Base-by-base conservation (phyloP, 1,140 invertebrate species). In the Ceratina calcarata region DNA sequence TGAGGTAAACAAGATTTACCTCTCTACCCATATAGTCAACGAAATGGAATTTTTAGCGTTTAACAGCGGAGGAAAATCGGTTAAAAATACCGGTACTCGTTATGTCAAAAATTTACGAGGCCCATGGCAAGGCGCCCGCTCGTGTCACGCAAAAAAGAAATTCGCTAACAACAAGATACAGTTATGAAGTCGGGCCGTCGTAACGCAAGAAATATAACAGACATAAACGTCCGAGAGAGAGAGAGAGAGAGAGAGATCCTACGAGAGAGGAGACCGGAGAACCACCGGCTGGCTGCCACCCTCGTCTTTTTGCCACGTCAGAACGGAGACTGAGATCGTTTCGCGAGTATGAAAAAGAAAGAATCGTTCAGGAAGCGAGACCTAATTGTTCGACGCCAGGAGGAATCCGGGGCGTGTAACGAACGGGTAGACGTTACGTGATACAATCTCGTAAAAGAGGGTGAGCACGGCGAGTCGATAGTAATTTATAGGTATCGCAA, bases 401-500 rank as follows among this genome's bases (percentile, higher is more conserved):
- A 8, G 37, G 37, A 45, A 22, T 32, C 53, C 8, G 32, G 22
- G 20, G 16, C 6, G 10, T 7, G 73, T 45, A 57, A 68, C 61
- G 67, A 73, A 62, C 74, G 55, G 55, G 15, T 57, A 57, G 4
- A 37, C 22, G 69, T 27, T 20, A 70, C 45, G 55, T 22, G 12
- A 51, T 8, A 18, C 32, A 69, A 32, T 32, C 66, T 83, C 83
- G 71, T 83, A 73, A 81, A 74, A 81, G 64, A 6, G 37, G 70
- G 49, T 57, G 71, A 83, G 66, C 64, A 8, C 6, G 57, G 49
- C 61, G 64, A 53, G 49, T 22, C n/a, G 67, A 81, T 60, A 32
- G 68, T 77, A 84, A 85, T 84, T 85, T 80, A 68, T 85, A 81
- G 68, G 82, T 65, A 27, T 58, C 72, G 68, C 71, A 81, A 69